Conservation (phyloP, 2,888 invertebrate species). For the Tineola bisselliella region DNA sequence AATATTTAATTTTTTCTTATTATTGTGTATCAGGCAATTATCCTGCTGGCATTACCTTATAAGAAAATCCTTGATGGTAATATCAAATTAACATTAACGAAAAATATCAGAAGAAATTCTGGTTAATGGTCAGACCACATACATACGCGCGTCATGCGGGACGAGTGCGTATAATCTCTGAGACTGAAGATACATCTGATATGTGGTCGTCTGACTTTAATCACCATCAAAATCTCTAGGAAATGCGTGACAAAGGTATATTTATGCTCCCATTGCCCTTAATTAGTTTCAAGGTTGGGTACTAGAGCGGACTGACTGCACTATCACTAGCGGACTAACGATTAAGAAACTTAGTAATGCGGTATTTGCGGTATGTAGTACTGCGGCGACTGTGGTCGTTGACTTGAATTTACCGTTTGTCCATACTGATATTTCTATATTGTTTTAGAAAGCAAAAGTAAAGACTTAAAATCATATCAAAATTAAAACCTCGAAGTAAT, state of each 20-base stretch:
- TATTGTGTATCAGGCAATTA: neutral
- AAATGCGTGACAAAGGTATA: neutral
- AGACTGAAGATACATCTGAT: too few species aligned
- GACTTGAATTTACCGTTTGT: neutral
- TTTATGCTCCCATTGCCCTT: conserved; percentile 7
- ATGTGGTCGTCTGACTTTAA: neutral
- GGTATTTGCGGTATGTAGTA: conserved; percentile 10
- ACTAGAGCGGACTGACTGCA: neutral
- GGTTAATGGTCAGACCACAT: too few species aligned
- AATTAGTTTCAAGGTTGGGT: neutral
- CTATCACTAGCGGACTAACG: conserved; percentile 1
- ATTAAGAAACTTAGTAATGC: conserved; percentile 2
- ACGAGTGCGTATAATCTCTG: too few species aligned
- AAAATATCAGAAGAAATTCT: neutral
- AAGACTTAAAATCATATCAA: neutral
- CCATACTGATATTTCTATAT: neutral
- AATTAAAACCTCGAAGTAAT: neutral
- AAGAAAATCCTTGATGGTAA: neutral
- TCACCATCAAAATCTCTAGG: neutral
- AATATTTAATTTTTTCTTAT: neutral
- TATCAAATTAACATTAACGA: neutral
- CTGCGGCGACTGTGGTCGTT: conserved; percentile 4
- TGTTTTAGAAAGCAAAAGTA: neutral
- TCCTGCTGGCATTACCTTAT: neutral
- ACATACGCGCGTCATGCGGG: too few species aligned